Evolutionary conservation across 2,113 vertebrate genomes (phyloP), one percentile per base, ranked within the genome.

Genomic region (Podarcis muralis): DNA sequence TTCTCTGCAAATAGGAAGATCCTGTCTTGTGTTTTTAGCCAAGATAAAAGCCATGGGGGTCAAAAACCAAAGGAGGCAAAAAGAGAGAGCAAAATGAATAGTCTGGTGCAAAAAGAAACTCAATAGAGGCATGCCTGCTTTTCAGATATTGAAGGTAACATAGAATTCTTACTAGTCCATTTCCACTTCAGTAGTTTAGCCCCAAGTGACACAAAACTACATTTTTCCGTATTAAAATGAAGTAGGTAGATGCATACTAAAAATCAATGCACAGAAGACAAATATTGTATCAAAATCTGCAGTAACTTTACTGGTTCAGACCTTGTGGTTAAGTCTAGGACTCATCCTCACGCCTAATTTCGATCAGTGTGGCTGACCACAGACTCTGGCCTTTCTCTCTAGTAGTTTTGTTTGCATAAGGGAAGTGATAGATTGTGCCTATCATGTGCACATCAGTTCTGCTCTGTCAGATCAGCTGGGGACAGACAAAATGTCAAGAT

Each of bases 331-430:
- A 84, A 77, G 43, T 84, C 59, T 88, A 20, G 59, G 59, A 83
- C 81, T 80, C 37, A 66, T 87, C 77, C 78, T 84, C 43, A 57
- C 81, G 57, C 81, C 81, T 4, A 8, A 43, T 81, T 87, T 82
- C 57, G 71, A 65, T 75, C 79, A 88, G 30, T 81, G 48, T 20
- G 71, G 43, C 65, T 87, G 86, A 87, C 86, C 86, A 59, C 86
- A 88, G 87, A 77, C n/a, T 84, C 62, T 35, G 30, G 43, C 87
- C 81, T 77, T 88, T 59, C 18, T 78, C 62, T 53, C 40, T 57
- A 23, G 74, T 69, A 71, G 74, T 9, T 78, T 78, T 78, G 81
- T 88, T 78, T 88, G 43, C 87, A 84, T 57, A 88, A 88, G 74
- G 48, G 65, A 69, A 83, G 74, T 88, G 87, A 88, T 83, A 72